Evolutionary conservation across 2,888 invertebrate species (phyloP), one percentile per base, ranked within the genome.

Genomic region (Agrochola lychnidis): DNA sequence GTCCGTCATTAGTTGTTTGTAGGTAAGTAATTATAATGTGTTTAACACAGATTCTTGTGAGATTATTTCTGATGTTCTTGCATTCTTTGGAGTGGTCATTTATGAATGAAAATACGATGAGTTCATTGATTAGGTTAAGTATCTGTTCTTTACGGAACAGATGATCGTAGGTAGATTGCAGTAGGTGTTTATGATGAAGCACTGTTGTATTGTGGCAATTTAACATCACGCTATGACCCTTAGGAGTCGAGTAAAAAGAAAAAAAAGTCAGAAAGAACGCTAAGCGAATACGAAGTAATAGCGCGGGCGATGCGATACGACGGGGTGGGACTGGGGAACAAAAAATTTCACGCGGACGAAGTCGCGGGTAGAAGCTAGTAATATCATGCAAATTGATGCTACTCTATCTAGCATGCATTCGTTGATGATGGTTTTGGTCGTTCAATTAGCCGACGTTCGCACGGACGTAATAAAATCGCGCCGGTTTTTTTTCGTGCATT

Each of bases 1-100:
- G 76, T 62, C 42, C 30, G 51, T 51, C 62, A 19, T 80, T 57
- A 73, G 73, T 75, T 62, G 25, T 30, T 69, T 82, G 36, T 59
- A 59, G 70, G 69, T 76, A 63, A 72, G 66, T 76, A 85, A 81
- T 85, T 85, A 85, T 70, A 30, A 70, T 62, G 69, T 56, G 57
- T 76, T 82, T 82, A 85, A 70, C 85, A 76, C 45, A 76, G 61
- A 80, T 84, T 72, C 63, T 56, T 80, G 36, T n/a, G 40, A 53
- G 69, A 72, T 85, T 62, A 74, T 56, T 40, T 40, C 62, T 40
- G 30, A 73, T 56, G 56, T 53, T 68, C 25, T 45, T 63, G 51
- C 81, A 81, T 81, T 57, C 68, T 66, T 78, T 67, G 12, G 14
- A 53, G 10, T 53, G 51, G 5, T 40, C 0, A 22, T 66, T 61